A percentile compares a stretch with the other conserved stretches of the same genome.
Conservation (phyloP, 64 coral and sea anemone species). For the Catalaphyllia jardinei region DNA sequence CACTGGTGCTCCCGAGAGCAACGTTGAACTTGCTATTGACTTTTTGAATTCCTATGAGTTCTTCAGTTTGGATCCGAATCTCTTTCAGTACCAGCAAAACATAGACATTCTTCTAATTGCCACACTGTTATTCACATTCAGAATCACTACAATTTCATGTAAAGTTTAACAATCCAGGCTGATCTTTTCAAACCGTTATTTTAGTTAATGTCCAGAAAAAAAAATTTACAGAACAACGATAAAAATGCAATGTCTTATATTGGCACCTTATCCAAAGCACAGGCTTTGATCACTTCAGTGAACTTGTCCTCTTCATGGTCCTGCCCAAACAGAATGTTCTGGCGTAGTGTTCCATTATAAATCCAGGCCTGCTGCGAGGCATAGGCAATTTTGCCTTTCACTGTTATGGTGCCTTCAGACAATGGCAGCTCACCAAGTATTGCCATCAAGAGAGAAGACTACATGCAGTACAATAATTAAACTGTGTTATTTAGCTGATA, state of each 20-base stretch:
- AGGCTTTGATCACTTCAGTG: slow-evolving; percentile 46
- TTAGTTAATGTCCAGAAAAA: too few relatives aligned
- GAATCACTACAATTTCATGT: too few relatives aligned
- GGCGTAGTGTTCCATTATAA: slow-evolving; percentile 61
- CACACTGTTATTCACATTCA: too few relatives aligned
- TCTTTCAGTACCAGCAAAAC: too few relatives aligned
- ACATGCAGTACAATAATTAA: background rate
- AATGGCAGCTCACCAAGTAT: slow-evolving; percentile 71
- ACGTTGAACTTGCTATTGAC: too few relatives aligned
- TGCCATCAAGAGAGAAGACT: slow-evolving; percentile 72
- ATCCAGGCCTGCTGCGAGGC: slow-evolving; percentile 77
- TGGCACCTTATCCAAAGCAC: slow-evolving; percentile 66
- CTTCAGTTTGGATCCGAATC: too few relatives aligned
- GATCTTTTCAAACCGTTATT: too few relatives aligned
- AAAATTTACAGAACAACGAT: background rate
- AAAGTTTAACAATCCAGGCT: too few relatives aligned
- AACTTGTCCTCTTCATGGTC: slow-evolving; percentile 50
- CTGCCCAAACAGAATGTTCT: slow-evolving; percentile 74
- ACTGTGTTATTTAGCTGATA: too few relatives aligned
- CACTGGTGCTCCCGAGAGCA: too few relatives aligned
- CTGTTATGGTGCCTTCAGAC: slow-evolving; percentile 35
- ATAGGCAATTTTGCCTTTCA: slow-evolving; percentile 66
- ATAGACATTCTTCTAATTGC: too few relatives aligned
- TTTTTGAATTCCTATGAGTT: too few relatives aligned
- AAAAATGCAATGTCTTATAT: background rate